phyloP scores from a whole-genome alignment of 2,797 vertebrate genomes.

The Rhynchonycteris naso region DNA sequence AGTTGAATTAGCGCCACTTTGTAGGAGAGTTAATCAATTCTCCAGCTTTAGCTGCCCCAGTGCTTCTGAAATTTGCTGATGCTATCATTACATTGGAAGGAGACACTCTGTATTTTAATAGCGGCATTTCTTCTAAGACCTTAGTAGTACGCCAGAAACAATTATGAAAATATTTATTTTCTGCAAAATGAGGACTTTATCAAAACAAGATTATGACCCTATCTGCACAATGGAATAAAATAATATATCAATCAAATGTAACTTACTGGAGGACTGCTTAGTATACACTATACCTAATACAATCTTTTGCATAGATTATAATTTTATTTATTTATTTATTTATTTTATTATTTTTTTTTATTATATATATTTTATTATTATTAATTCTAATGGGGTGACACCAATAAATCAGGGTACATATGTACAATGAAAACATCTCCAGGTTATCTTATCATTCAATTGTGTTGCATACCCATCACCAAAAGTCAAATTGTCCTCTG shows the following conservation, averaged over 20 bases:
- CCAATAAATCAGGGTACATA: no score
- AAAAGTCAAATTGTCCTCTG: no score
- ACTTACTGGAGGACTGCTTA: not conserved
- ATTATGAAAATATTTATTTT: conserved; percentile 75
- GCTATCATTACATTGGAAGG: conserved; percentile 85
- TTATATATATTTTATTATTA: no score
- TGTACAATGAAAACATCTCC: no score
- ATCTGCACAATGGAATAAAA: conserved; percentile 4
- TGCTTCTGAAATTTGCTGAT: conserved; percentile 87
- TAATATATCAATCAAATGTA: not conserved
- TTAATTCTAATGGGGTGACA: no score
- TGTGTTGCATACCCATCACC: no score
- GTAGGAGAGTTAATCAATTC: conserved; percentile 86
- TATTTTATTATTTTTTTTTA: no score
- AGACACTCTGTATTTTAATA: conserved; percentile 85
- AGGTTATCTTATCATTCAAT: no score
- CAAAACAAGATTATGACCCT: conserved; percentile 56
- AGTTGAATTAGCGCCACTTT: conserved; percentile 85
- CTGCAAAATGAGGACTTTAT: conserved; percentile 78
- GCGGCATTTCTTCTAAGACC: conserved; percentile 77
- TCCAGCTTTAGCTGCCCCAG: conserved; percentile 83
- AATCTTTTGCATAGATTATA: not conserved
- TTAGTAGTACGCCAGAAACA: conserved; percentile 68
- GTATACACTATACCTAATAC: not conserved
- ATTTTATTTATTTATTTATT: no score